Evolutionary conservation across 2,797 vertebrate species (phyloP), one percentile per base, ranked within the genome.

Genomic region (Strix occidentalis): DNA sequence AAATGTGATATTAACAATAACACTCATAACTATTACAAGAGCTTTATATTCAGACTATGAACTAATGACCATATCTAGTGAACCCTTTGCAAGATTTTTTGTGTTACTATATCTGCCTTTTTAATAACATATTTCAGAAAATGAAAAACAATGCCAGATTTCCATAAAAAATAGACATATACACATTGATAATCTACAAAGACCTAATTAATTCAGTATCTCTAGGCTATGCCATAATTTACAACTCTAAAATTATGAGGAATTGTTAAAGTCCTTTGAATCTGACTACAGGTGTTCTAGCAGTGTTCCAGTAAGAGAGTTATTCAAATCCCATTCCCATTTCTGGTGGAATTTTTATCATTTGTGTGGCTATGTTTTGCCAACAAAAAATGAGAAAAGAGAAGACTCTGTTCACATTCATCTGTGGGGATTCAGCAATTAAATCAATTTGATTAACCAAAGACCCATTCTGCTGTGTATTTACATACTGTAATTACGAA

Each of bases 371-470:
- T 95, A 82, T 97, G 95, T 97, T 97, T 97, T 97, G 96, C 93
- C 97, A 97, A 97, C 96, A 97, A 95, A 95, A 97, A 95, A 94
- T 80, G 93, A 94, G 93, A 96, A 95, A 93, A 96, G 87, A 96
- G 96, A 96, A 97, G 95, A 96, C 90, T 97, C 96, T 94, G 97
- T 95, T 97, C 96, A 95, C 90, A 96, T 96, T 97, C 97, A 97
- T 97, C 97, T 97, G 95, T 95, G 87, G 95, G 96, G 93, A 97
- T 97, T 97, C 96, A 93, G 96, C 97, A 97, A 97, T 97, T 97
- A 97, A 97, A 97, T 97, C 97, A 97, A 97, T 97, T 96, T 97
- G 97, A 97, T 97, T 97, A 97, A 97, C 97, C 97, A 97, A 97
- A 97, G 97, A 96, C 96, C 97, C 96, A 97, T 97, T 97, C 97